Evolutionary conservation across 2,797 vertebrate genomes (phyloP).

Genomic region (Onychomys torridus): DNA sequence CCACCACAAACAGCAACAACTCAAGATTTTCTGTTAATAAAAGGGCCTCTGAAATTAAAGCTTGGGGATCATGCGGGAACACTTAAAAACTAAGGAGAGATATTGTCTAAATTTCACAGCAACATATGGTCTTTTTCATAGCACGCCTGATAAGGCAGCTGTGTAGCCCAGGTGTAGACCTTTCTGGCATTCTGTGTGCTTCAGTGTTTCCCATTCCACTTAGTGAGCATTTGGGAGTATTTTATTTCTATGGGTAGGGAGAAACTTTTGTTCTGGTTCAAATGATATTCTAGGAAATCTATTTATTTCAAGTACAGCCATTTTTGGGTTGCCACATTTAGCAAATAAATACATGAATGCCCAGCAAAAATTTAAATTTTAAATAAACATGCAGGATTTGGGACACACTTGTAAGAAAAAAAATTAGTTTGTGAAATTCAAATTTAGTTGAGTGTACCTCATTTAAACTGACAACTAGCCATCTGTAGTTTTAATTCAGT

Average conservation of each 20-base stretch:
- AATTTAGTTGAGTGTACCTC: slow-evolving; percentile 42
- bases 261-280: slow-evolving; percentile 58
- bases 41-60: slow-evolving; percentile 33
- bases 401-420: slow-evolving; percentile 47
- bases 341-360: slow-evolving; percentile 57
- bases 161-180: neutral
- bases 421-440: slow-evolving; percentile 63
- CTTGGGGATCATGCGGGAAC: neutral
- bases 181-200: neutral
- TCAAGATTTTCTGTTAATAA: neutral
- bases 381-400: slow-evolving; percentile 64
- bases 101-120: neutral
- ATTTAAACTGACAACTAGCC: slow-evolving; percentile 47
- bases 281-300: slow-evolving; percentile 67
- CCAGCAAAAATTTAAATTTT: slow-evolving; percentile 75
- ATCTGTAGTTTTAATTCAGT: neutral
- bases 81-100: neutral
- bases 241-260: slow-evolving; percentile 30
- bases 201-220: neutral
- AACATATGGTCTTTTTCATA: neutral
- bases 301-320: slow-evolving; percentile 66
- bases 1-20: neutral
- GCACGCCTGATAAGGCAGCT: neutral
- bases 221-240: neutral
- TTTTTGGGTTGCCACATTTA: slow-evolving; percentile 65